Evolutionary conservation across 1,140 invertebrate species (phyloP).

Genomic region (Drosophila santomea): DNA sequence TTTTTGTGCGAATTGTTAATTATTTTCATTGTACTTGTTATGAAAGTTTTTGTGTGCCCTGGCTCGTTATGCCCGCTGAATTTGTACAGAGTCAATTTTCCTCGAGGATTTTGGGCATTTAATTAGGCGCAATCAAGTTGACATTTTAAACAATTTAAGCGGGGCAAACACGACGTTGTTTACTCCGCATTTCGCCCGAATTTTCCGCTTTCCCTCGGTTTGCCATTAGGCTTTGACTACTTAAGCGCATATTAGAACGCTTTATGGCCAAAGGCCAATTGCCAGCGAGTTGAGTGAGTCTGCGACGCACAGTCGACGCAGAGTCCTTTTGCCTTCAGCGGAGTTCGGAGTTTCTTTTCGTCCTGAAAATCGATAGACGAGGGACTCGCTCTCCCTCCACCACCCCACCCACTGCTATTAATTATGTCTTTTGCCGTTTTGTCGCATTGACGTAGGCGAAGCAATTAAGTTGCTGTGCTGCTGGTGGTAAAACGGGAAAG

Average conservation of each 20-base stretch:
- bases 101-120: conserved; percentile 79
- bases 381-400: conserved; percentile 3
- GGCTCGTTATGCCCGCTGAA: neutral
- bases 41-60: conserved; percentile 56
- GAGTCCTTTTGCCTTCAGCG: conserved; percentile 23
- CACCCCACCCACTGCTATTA: conserved; percentile 54
- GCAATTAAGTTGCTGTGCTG: conserved; percentile 73
- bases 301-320: neutral
- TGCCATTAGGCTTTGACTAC: conserved; percentile 43
- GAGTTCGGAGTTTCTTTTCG: conserved; percentile 15
- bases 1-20: conserved; percentile 78
- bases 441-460: conserved; percentile 75
- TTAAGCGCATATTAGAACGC: conserved; percentile 76
- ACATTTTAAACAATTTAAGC: conserved; percentile 84
- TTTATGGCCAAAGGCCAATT: conserved; percentile 79
- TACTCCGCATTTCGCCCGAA: conserved; percentile 8
- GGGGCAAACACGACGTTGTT: conserved; percentile 60
- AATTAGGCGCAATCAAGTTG: conserved; percentile 82
- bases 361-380: conserved; percentile 67
- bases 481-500: conserved; percentile 5
- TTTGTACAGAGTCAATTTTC: conserved; percentile 46
- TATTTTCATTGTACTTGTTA: conserved; percentile 78
- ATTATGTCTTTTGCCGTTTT: conserved; percentile 83
- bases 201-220: neutral
- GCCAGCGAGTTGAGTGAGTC: conserved; percentile 34